phyloP scores from a whole-genome alignment of 2,113 vertebrate species.

The Lycaon pictus region DNA sequence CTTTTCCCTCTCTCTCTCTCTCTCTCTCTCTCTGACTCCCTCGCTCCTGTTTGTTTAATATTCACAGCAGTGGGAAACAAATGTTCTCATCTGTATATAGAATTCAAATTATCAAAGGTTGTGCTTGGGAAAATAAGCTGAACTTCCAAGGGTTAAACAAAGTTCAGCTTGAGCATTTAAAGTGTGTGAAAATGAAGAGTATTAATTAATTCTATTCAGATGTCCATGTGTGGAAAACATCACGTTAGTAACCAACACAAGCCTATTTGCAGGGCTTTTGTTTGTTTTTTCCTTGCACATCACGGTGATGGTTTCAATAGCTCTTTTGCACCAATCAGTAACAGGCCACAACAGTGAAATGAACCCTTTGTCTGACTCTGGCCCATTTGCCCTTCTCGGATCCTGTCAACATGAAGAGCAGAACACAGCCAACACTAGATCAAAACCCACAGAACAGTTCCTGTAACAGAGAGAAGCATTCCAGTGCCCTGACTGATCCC shows the following conservation, averaged over 20 bases:
- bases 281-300: background rate
- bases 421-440: background rate
- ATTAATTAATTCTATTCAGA: background rate
- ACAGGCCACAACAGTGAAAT: background rate
- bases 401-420: background rate
- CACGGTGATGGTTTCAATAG: background rate
- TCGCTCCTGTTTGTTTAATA: background rate
- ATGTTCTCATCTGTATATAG: background rate
- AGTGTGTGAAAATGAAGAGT: conserved; percentile 17
- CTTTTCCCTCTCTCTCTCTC: too few relatives aligned
- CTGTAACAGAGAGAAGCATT: background rate
- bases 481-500: background rate
- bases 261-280: background rate
- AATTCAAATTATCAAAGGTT: background rate
- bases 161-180: background rate
- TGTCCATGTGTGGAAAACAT: background rate
- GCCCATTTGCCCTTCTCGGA: background rate
- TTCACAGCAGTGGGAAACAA: background rate
- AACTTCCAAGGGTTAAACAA: conserved; percentile 39
- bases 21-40: background rate
- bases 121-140: background rate
- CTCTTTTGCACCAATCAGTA: background rate
- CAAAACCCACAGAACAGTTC: background rate
- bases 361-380: background rate
- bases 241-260: background rate